Base-by-base conservation (phyloP, 2,113 vertebrate genomes). In the Dromiciops gliroides region DNA sequence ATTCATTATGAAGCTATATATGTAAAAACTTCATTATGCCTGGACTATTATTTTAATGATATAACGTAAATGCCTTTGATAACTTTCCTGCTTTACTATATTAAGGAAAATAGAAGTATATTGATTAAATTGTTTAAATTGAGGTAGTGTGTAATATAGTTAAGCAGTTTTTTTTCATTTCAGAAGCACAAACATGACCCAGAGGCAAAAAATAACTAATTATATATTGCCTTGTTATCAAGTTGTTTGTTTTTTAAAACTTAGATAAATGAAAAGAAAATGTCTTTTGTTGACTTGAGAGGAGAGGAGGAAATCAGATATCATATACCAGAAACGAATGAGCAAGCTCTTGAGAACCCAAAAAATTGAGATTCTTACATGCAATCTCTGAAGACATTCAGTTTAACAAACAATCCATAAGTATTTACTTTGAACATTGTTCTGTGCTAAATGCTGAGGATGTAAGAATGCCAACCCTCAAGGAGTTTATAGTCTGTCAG, bases 41-140 rank as follows among this genome's bases (percentile, higher is more conserved):
- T 88, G 94, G 90, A 67, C 97, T 94, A 94, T 97, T 95, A 97
- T 98, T 96, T 96, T 97, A 96, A 96, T 97, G 94, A 96, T 51
- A 90, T 96, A 90, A 67, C 89, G 51, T 47, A 50, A 50, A 51
- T 95, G 95, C 90, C 91, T 94, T 2, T 94, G 89, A 89, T 95
- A 48, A 92, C 89, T 96, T 92, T 50, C 12, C 93, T 89, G 3
- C 60, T 95, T 91, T 3, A 48, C 90, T 90, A 97, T 95, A 93
- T 94, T 95, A 95, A 97, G 88, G 91, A 95, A 96, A 95, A 96
- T 60, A 92, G 92, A 91, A 60, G 56, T 95, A 51, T 83, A 23
- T 91, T 93, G 90, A 96, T 96, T 48, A 49, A 49, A 48, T 37
- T 92, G 44, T 91, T 97, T 95, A 83, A 93, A 95, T 89, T 50